phyloP scores from a whole-genome alignment of 2,888 invertebrate species.

The Eudasyphora cyanicolor region DNA sequence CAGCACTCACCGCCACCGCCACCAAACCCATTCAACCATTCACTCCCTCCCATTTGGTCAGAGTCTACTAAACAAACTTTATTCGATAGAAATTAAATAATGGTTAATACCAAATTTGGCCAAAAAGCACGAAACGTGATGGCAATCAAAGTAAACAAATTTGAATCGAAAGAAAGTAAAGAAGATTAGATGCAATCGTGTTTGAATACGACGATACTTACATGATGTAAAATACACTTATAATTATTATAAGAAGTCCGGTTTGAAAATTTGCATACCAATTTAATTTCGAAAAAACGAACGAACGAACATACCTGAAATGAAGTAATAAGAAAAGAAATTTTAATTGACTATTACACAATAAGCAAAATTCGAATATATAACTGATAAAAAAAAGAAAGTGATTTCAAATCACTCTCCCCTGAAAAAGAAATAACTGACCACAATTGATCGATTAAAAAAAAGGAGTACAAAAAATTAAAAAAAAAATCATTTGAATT shows the following conservation, averaged over 20 bases:
- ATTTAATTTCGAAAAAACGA: neutral
- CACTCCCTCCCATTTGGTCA: neutral
- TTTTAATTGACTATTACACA: slow-evolving; percentile 1
- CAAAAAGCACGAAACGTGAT: slow-evolving; percentile 10
- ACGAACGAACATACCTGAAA: neutral
- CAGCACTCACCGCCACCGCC: no score
- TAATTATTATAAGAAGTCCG: neutral
- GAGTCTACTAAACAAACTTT: neutral
- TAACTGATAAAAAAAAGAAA: no score
- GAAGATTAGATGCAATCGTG: neutral
- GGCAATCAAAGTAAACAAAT: slow-evolving; percentile 1
- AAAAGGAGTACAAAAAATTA: no score
- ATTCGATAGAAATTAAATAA: slow-evolving; percentile 21
- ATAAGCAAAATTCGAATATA: neutral
- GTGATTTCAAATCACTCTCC: no score
- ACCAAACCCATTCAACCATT: neutral
- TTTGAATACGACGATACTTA: neutral
- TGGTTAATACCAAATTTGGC: slow-evolving; percentile 16
- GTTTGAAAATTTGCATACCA: neutral
- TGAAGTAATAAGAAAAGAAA: slow-evolving; percentile 7
- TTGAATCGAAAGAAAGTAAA: neutral
- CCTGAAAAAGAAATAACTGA: no score
- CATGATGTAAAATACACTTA: slow-evolving; percentile 3
- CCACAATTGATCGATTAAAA: no score
- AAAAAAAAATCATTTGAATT: no score